Evolutionary conservation across 2,888 invertebrate genomes (phyloP), one percentile per base, ranked within the genome.

Genomic region (Heteromurus nitidus): DNA sequence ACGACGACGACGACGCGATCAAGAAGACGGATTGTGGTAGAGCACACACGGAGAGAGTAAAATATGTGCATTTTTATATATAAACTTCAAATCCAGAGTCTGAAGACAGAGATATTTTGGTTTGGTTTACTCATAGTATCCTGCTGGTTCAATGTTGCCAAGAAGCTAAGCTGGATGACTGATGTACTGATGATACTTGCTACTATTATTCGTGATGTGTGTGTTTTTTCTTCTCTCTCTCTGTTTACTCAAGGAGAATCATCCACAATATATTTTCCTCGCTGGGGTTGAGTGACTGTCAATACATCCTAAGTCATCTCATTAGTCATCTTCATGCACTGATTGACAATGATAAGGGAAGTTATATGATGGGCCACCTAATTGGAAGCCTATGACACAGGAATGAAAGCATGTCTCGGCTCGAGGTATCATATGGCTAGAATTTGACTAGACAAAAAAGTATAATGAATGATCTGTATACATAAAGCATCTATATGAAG

Each of bases 311-410:
- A 72, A 82, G 68, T 82, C 83, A 83, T 83, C 82, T 85, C 85
- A 85, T 85, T 85, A 85, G 85, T 85, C 85, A 83, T 85, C 83
- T 85, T 82, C 82, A 80, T 58, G 73, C 69, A 80, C 82, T 82
- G 85, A 85, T 85, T 85, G 85, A 83, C 83, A 75, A 67, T 69
- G 83, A 85, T 82, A 85, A 83, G 82, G 64, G 55, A 44, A 67
- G 82, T 83, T 83, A 85, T 82, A 85, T 73, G 85, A 85, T 83
- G 85, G 83, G 85, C 83, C 82, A 83, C 85, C 85, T 85, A 85
- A 85, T 85, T 85, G 85, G 82, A 83, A 85, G 60, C 44, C 74
- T 80, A 73, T 80, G 80, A 80, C 80, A n/a, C n/a, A 72, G 36
- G 65, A 70, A 50, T 69, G 77, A 69, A 22, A 22, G 28, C 20